These are phyloP conservation scores for Pygoscelis adeliae DNA, from an alignment of 2,113 vertebrate genomes.

Conservation along the genomic window DNA sequence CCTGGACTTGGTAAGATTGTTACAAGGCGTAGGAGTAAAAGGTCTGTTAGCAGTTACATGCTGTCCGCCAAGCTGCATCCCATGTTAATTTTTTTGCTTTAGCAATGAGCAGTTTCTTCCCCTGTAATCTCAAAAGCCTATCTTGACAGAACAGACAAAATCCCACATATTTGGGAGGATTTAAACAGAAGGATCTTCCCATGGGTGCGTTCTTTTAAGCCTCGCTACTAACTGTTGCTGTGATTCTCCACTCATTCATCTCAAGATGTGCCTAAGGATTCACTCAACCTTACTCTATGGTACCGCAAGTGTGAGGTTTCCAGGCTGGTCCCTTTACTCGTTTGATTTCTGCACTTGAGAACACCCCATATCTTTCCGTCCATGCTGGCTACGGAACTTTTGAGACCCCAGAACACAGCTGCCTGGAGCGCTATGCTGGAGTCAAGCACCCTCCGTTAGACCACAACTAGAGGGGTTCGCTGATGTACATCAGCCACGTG, in stretches of 20 bases:
- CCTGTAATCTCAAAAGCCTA: neutral
- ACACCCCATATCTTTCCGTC: rapidly evolving
- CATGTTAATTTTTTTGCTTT: neutral
- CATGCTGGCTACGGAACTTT: no score
- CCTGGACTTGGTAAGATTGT: neutral
- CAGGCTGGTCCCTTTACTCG: rapidly evolving
- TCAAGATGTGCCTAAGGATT: neutral
- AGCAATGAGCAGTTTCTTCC: neutral
- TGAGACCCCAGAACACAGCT: neutral
- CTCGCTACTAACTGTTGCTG: neutral
- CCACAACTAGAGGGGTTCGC: neutral
- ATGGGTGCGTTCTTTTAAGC: neutral
- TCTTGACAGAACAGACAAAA: neutral
- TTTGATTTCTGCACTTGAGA: rapidly evolving
- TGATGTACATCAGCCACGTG: neutral
- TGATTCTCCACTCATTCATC: neutral
- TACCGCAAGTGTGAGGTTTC: neutral
- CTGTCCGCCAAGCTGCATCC: neutral
- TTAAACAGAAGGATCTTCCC: neutral
- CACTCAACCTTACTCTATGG: neutral
- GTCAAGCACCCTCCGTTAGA: no score
- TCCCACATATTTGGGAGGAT: neutral
- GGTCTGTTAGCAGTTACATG: neutral
- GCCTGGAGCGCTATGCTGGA: rapidly evolving
- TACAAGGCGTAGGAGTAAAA: neutral